Evolutionary conservation across 2,888 invertebrate genomes (phyloP), one percentile per base, ranked within the genome.

Genomic region (Pandemis corylana): DNA sequence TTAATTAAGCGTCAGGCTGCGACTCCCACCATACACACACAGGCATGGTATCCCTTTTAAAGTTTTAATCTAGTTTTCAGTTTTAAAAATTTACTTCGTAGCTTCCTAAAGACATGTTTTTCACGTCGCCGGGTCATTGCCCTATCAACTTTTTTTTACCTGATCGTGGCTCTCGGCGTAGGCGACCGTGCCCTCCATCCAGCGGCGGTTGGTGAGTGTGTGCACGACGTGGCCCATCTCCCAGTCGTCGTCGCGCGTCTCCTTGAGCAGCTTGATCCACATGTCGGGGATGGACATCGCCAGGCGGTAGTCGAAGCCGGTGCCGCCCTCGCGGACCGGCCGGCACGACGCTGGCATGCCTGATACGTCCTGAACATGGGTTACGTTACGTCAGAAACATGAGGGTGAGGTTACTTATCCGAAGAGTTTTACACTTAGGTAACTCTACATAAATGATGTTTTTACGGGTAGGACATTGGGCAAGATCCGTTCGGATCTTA

Each of bases 211-310:
- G 36, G 97, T 97, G 76, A 99, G 94, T 0, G 98, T 99, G 91
- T 98, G 98, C 2, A 98, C 96, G 75, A 99, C 96, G 83, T 98
- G 96, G 0, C 96, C 97, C 82, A 99, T 96, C 85, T 98, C 95
- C 99, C 99, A 99, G 81, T 98, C 96, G 80, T 99, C 99, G 88
- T 99, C 99, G 65, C 95, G 94, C 49, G 93, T 89, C 81, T 97
- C 97, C 88, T 98, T 98, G 1, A 98, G 93, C 78, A 98, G 90
- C 88, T 98, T 96, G 84, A 99, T 99, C 99, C 99, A 99, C 95
- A 98, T 98, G 92, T 99, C 99, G 0, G 99, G 99, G 82, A 99
- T 97, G 42, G 99, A 98, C 99, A 99, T 99, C 20, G 97, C 99
- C 70, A 99, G 95, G n/a, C 99, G 97, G 94, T 98, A 98, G 90